Evolutionary conservation across 1,140 invertebrate genomes (phyloP).

Genomic region (Magallana gigas): DNA sequence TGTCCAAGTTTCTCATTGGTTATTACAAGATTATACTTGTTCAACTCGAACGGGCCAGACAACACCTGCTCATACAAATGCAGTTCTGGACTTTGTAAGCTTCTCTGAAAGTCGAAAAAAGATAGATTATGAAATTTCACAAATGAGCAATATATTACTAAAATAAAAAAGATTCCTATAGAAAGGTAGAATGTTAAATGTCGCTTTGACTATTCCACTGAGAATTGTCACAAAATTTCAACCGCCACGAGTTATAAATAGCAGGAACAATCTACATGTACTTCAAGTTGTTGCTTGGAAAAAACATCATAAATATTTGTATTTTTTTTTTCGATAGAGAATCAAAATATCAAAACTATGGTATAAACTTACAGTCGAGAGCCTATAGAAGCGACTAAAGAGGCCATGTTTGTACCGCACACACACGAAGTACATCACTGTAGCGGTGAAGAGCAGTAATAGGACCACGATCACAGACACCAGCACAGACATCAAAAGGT

Average conservation of each 20-base stretch:
- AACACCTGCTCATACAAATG: conserved; percentile 73
- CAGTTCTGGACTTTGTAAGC: conserved; percentile 59
- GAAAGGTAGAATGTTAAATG: too few relatives aligned
- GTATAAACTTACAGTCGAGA: conserved; percentile 60
- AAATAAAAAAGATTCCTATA: too few relatives aligned
- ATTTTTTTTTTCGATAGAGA: too few relatives aligned
- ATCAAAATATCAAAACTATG: too few relatives aligned
- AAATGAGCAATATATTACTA: too few relatives aligned
- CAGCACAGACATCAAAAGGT: conserved; percentile 59
- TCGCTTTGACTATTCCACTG: too few relatives aligned
- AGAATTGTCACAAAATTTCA: too few relatives aligned
- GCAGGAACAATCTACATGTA: too few relatives aligned
- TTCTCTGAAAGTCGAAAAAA: conserved; percentile 45
- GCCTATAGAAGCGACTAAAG: conserved; percentile 63
- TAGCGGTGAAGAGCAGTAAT: conserved; percentile 64
- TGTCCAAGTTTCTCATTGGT: conserved; percentile 72
- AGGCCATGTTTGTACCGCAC: conserved; percentile 66
- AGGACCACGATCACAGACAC: conserved; percentile 66
- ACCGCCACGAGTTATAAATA: not conserved
- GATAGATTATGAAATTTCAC: not conserved
- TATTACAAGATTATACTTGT: conserved; percentile 68
- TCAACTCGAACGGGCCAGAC: conserved; percentile 72
- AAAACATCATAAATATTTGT: too few relatives aligned
- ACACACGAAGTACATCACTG: conserved; percentile 70
- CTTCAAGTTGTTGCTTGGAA: too few relatives aligned